Base-by-base conservation (phyloP, 2,797 vertebrate genomes). In the Semotilus atromaculatus region DNA sequence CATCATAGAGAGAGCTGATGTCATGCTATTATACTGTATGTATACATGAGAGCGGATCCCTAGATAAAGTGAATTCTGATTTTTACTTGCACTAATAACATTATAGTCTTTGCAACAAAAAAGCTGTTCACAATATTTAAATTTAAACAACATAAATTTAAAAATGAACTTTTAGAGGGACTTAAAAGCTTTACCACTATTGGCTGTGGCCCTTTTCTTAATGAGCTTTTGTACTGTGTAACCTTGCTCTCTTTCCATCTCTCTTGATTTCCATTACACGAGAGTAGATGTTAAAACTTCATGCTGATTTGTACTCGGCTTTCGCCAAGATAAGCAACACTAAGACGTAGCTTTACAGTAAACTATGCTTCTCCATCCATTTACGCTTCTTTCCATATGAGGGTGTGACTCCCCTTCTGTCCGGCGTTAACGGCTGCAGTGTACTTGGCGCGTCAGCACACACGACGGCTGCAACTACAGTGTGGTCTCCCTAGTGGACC, bases 221-320 rank as follows among this genome's bases (percentile, higher is more conserved):
- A 92, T 91, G 82, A 89, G 86, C 64, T 68, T 55, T 90, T 88
- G 82, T 87, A 86, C 73, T 90, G 76, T 16, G 53, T 90, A 88
- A 83, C 88, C 90, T 86, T 78, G 29, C 14, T 36, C 45, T 36
- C 48, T 64, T 9, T 23, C 53, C 21, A 43, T 81, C 34, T 31
- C 38, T 73, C n/a, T n/a, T n/a, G n/a, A n/a, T n/a, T n/a, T n/a
- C n/a, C n/a, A n/a, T n/a, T n/a, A n/a, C n/a, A n/a, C n/a, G n/a
- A n/a, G n/a, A n/a, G n/a, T n/a, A n/a, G n/a, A n/a, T n/a, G n/a
- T n/a, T n/a, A n/a, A n/a, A n/a, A n/a, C n/a, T n/a, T n/a, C n/a
- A n/a, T n/a, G n/a, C n/a, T n/a, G n/a, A n/a, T n/a, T n/a, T n/a
- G n/a, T n/a, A n/a, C n/a, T n/a, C n/a, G n/a, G n/a, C n/a, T n/a